These are phyloP conservation scores for Octopus sinensis DNA, from an alignment of 1,140 invertebrate genomes.

Conservation along the genomic window DNA sequence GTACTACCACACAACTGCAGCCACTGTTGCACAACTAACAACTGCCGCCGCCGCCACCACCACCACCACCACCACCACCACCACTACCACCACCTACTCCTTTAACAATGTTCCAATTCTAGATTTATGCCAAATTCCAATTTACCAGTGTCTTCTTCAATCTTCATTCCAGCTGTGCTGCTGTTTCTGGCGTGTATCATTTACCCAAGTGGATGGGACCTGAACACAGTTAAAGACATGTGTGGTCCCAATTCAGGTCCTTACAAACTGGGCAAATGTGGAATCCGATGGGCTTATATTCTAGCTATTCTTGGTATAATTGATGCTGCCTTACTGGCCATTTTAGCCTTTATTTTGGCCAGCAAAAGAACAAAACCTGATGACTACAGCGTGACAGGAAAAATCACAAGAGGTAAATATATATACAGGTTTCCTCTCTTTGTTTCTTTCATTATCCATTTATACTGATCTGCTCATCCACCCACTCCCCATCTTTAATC, in stretches of 20 bases:
- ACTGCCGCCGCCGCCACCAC: no score
- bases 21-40: no score
- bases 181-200: slow-evolving; percentile 67
- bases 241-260: slow-evolving; percentile 76
- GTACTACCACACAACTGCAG: no score
- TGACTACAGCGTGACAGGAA: slow-evolving; percentile 38
- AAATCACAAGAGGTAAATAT: slow-evolving; percentile 50
- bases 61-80: no score
- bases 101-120: no score
- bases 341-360: slow-evolving; percentile 90
- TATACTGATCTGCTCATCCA: no score
- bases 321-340: slow-evolving; percentile 83
- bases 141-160: neutral
- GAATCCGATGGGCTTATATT: slow-evolving; percentile 91
- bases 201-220: slow-evolving; percentile 90
- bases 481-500: no score
- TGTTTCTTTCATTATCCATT: neutral
- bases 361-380: slow-evolving; percentile 60
- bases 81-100: no score
- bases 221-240: slow-evolving; percentile 74
- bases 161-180: slow-evolving; percentile 56
- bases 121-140: no score
- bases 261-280: slow-evolving; percentile 78
- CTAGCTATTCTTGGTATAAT: slow-evolving; percentile 88
- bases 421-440: neutral